Percentiles rank a stretch among this genome's conserved stretches.
phyloP scores from a whole-genome alignment of 2,113 vertebrate species.

The Serinus canaria region DNA sequence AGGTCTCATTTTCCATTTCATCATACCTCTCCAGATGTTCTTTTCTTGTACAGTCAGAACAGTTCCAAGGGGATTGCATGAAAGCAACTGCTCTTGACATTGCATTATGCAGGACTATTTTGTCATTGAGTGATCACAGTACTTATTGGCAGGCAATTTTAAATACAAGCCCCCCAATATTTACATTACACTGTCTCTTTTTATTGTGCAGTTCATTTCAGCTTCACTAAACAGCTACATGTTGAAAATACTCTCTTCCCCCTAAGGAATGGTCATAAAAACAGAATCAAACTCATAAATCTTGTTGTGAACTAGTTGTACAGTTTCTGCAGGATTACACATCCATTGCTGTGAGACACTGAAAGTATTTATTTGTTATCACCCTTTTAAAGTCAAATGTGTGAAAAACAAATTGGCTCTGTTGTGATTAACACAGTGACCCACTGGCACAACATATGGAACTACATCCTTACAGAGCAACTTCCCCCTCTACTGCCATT shows the following conservation, averaged over 20 bases:
- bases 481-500: neutral
- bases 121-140: constrained; percentile 41
- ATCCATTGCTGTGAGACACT: constrained; percentile 17
- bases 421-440: constrained; percentile 26
- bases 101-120: constrained; percentile 19
- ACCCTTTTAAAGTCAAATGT: constrained; percentile 35
- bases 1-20: constrained; percentile 2
- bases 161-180: constrained; percentile 7
- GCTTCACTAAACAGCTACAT: constrained; percentile 22
- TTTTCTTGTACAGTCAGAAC: neutral
- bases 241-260: constrained; percentile 35
- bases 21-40: constrained; percentile 6
- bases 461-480: neutral
- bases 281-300: constrained; percentile 59
- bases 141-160: constrained; percentile 27
- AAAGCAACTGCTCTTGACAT: constrained; percentile 31
- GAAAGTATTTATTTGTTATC: constrained; percentile 59
- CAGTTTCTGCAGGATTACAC: constrained; percentile 44
- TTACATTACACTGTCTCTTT: constrained; percentile 35
- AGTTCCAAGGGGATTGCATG: constrained; percentile 20
- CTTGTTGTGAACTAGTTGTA: constrained; percentile 35
- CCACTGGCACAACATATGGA: neutral
- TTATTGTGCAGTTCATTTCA: constrained; percentile 47
- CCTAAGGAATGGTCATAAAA: constrained; percentile 52
- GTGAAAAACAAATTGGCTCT: constrained; percentile 19